phyloP scores from a whole-genome alignment of 1,140 invertebrate genomes.

The Sitophilus oryzae region DNA sequence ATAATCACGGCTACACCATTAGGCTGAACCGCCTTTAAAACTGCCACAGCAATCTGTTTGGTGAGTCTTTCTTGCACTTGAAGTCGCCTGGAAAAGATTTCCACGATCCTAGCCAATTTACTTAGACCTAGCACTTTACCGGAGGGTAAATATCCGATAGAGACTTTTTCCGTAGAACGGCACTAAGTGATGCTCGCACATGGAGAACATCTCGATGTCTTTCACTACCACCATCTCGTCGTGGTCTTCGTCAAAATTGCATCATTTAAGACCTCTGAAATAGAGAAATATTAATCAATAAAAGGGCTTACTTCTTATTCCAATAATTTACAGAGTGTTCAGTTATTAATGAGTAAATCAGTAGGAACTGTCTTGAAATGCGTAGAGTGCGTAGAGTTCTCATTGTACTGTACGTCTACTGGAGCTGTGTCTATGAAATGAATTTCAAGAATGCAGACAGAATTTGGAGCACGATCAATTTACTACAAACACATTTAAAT shows the following conservation, averaged over 20 bases:
- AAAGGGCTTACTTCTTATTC: too few relatives aligned
- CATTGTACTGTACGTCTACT: too few relatives aligned
- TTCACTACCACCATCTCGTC: constrained; percentile 99
- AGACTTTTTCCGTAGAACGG: constrained; percentile 99
- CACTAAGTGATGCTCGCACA: constrained; percentile 98
- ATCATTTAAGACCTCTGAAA: constrained; percentile 92
- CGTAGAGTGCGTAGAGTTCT: too few relatives aligned
- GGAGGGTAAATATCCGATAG: constrained; percentile 96
- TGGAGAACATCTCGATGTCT: constrained; percentile 99
- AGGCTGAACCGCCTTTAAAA: constrained; percentile 95
- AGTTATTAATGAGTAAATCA: too few relatives aligned
- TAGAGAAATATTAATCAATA: neutral
- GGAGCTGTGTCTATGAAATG: too few relatives aligned
- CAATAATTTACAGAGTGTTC: too few relatives aligned
- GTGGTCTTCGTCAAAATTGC: constrained; percentile 99
- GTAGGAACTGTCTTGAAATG: too few relatives aligned
- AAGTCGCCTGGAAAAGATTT: constrained; percentile 90
- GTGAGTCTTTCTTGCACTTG: constrained; percentile 98
- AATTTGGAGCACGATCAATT: too few relatives aligned
- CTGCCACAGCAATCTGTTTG: constrained; percentile 95
- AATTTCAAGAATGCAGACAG: too few relatives aligned
- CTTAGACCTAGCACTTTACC: constrained; percentile 81
- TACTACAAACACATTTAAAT: too few relatives aligned
- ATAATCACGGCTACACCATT: constrained; percentile 95
- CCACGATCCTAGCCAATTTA: constrained; percentile 74